Evolutionary conservation across 2,888 invertebrate genomes (phyloP), one percentile per base, ranked within the genome.

Genomic region (Netelia melanura): DNA sequence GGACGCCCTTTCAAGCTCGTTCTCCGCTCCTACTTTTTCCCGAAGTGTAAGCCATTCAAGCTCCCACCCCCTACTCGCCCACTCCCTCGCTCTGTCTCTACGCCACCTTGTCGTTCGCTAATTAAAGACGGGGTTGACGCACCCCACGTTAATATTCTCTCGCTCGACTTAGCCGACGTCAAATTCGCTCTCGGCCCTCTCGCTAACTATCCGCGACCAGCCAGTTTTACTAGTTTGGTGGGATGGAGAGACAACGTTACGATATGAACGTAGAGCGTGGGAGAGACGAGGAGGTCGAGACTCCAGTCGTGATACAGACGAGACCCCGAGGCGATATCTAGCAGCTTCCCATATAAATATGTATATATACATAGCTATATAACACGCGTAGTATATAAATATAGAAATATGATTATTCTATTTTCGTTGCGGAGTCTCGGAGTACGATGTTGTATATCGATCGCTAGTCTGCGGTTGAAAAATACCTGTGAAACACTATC

Each of bases 141-240:
- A 81, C 79, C 68, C 71, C 70, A 86, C 67, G 86, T 88, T 88
- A 89, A 88, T 87, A 89, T 88, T 86, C 86, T 68, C 79, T 86
- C 79, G 84, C 83, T 86, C 83, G 78, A 85, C 87, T 82, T 76
- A 75, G 67, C 54, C 76, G 75, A 64, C 61, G 25, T 64, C 30
- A 72, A 82, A 85, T 78, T 85, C 81, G 56, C 68, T 75, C 56
- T 61, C 52, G 65, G 61, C 17, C 70, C 25, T 64, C 70, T 64
- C 56, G 64, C 65, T 70, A 44, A 67, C 54, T 52, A 30, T 43
- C 2, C 65, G 54, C n/a, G n/a, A 58, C 43, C 65, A 54, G 78
- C 65, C 72, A 62, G 17, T 61, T 72, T 44, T 56, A 78, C 52
- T 54, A 21, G 68, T 61, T 38, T 30, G 30, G 30, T 30, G 5